Percentiles rank a stretch among this genome's conserved stretches.
phyloP scores from a whole-genome alignment of 2,113 vertebrate genomes.

The Ginglymostoma cirratum region DNA sequence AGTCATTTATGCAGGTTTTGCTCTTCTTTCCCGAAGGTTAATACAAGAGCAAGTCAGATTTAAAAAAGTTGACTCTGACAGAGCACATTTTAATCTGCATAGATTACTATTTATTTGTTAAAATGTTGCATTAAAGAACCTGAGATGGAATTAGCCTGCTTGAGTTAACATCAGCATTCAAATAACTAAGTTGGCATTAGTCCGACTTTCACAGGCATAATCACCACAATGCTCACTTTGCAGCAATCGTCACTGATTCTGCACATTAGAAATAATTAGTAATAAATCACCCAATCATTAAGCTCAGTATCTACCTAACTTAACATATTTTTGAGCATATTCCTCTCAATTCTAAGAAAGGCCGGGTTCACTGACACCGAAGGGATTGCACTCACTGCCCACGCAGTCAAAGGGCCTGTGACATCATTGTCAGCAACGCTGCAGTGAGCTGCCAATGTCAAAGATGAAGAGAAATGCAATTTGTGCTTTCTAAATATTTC shows the following conservation, averaged over 20 bases:
- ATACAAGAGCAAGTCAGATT: too few species aligned
- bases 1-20: neutral
- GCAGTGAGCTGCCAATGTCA: too few species aligned
- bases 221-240: neutral
- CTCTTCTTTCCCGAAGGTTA: neutral
- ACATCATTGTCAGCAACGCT: too few species aligned
- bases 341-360: neutral
- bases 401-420: too few species aligned
- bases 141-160: neutral
- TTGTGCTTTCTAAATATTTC: too few species aligned
- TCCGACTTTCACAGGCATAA: neutral
- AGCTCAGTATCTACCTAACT: neutral
- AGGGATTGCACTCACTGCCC: too few species aligned
- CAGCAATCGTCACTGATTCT: neutral
- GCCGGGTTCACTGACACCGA: too few species aligned
- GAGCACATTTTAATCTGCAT: neutral
- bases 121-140: neutral
- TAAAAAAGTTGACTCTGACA: neutral
- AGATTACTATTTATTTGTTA: neutral
- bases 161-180: neutral
- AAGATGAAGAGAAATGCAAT: too few species aligned
- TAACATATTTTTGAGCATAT: neutral
- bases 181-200: neutral
- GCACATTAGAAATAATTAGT: neutral
- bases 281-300: neutral